Percentiles rank a stretch among this genome's conserved stretches.
Conservation (phyloP, 30 jellyfish, hydroid and myxozoan species). For the Aurelia sp. region DNA sequence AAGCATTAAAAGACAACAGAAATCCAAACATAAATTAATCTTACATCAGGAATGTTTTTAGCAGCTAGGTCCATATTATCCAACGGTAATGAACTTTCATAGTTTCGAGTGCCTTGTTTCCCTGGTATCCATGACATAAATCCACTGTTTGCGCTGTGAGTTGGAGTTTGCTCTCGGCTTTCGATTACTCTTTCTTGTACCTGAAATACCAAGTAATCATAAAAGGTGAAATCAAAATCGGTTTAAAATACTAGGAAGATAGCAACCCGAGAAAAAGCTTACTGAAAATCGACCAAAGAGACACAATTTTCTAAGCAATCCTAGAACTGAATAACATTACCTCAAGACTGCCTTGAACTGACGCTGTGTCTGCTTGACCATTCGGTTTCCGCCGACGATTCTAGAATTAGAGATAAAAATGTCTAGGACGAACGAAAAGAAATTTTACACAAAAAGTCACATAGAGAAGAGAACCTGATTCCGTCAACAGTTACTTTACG, state of each 20-base stretch:
- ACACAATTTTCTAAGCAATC: too few relatives aligned
- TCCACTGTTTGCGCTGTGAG: conserved; percentile 7
- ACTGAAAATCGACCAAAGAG: too few relatives aligned
- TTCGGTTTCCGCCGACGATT: conserved; percentile 52
- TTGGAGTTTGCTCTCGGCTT: conserved; percentile 2
- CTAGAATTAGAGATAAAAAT: conserved; percentile 1
- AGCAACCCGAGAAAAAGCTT: too few relatives aligned
- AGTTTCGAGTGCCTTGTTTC: conserved; percentile 19
- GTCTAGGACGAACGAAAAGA: neutral
- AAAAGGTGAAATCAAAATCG: too few relatives aligned
- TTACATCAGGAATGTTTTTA: conserved; percentile 18
- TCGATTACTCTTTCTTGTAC: conserved; percentile 13
- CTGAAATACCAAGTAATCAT: neutral
- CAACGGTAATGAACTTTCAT: neutral
- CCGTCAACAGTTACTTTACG: too few relatives aligned
- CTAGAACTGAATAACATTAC: too few relatives aligned
- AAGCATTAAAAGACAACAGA: too few relatives aligned
- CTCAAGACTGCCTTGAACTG: neutral
- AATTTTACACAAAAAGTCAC: neutral
- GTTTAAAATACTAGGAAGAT: too few relatives aligned
- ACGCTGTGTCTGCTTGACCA: conserved; percentile 39
- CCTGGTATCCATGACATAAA: conserved; percentile 72
- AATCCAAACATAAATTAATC: neutral
- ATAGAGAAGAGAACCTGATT: too few relatives aligned
- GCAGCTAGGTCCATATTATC: conserved; percentile 11